Conservation (phyloP, 92 coral and sea anemone species). For the Scolanthus callimorphus region DNA sequence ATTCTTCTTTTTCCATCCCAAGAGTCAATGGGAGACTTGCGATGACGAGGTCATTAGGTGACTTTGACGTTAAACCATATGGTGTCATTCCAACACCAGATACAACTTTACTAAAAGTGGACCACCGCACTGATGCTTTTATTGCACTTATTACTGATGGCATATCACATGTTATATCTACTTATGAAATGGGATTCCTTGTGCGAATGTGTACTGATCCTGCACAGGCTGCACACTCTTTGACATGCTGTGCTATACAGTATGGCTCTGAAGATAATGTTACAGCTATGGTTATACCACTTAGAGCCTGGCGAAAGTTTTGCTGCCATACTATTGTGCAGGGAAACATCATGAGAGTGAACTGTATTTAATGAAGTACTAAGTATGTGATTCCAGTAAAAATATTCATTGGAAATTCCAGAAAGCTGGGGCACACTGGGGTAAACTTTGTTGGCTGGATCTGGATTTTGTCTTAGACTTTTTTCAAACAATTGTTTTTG, state of each 20-base stretch:
- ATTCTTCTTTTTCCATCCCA: constrained; percentile 50
- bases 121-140: constrained; percentile 70
- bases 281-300: constrained; percentile 81
- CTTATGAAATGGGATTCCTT: constrained; percentile 62
- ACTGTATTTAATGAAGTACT: constrained; percentile 40
- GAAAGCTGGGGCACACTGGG: too few species aligned
- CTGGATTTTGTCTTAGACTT: too few species aligned
- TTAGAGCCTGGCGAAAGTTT: constrained; percentile 69
- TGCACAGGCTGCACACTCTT: constrained; percentile 62
- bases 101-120: constrained; percentile 44
- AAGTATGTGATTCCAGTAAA: too few species aligned
- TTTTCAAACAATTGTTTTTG: too few species aligned
- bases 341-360: constrained; percentile 65
- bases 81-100: constrained; percentile 94
- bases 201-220: constrained; percentile 80
- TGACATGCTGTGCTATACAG: constrained; percentile 87
- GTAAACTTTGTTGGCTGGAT: too few species aligned
- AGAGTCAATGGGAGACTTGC: constrained; percentile 94
- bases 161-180: constrained; percentile 83
- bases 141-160: constrained; percentile 89
- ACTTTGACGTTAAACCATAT: constrained; percentile 83
- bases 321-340: constrained; percentile 17
- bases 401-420: too few species aligned
- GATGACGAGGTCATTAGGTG: constrained; percentile 94
- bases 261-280: constrained; percentile 94